Conservation (phyloP, 2,797 vertebrate genomes). For the Avahi laniger region DNA sequence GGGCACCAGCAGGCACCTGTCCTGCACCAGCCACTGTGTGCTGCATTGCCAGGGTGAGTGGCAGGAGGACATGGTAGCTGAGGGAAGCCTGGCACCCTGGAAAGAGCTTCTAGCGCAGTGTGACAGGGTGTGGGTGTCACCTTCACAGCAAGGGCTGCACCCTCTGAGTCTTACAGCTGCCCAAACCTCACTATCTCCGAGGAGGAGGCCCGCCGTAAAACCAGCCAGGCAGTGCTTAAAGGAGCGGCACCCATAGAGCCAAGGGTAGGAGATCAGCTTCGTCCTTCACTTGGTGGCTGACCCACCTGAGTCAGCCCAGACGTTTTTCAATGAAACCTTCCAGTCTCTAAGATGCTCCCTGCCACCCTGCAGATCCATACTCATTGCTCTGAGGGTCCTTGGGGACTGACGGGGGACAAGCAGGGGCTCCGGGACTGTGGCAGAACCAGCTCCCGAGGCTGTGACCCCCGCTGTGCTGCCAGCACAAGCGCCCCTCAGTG, state of each 20-base stretch:
- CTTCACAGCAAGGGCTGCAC: background rate
- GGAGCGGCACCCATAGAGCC: rapidly evolving
- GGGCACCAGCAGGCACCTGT: background rate
- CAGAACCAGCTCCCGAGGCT: rapidly evolving
- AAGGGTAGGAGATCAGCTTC: background rate
- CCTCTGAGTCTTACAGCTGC: background rate
- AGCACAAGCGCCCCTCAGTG: rapidly evolving
- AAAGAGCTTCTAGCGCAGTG: background rate
- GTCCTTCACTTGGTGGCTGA: too few species aligned
- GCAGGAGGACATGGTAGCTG: background rate
- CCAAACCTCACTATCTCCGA: rapidly evolving
- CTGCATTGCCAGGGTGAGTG: background rate
- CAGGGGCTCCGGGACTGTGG: background rate
- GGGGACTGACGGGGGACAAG: background rate
- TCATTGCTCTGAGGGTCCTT: background rate
- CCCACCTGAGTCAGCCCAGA: background rate
- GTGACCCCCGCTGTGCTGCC: rapidly evolving
- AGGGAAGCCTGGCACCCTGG: background rate
- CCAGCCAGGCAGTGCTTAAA: rapidly evolving
- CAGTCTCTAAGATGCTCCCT: background rate
- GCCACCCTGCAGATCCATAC: background rate
- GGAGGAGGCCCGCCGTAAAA: rapidly evolving
- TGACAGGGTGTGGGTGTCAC: background rate
- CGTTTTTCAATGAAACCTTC: background rate
- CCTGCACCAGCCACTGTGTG: rapidly evolving